A percentile compares a stretch with the other conserved stretches of the same genome.
phyloP scores from a whole-genome alignment of 2,797 vertebrate genomes.

The Chanos chanos region DNA sequence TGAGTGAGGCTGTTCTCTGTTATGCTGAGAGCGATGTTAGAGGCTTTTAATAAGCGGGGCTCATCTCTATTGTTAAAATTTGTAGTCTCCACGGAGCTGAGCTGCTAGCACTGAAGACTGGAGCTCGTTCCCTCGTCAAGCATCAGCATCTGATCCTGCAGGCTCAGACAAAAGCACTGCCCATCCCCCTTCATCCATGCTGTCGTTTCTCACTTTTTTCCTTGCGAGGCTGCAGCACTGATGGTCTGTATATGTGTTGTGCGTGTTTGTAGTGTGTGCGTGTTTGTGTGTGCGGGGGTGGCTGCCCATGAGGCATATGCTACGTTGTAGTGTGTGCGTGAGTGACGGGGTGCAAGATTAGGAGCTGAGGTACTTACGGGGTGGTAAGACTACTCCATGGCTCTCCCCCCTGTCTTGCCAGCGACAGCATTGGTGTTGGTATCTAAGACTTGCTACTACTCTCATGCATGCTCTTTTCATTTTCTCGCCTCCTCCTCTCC shows the following conservation, averaged over 20 bases:
- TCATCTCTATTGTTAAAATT: too few species aligned
- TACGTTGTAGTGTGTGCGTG: background rate
- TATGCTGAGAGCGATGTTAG: too few species aligned
- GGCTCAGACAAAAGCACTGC: conserved; percentile 16
- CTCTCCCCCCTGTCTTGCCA: conserved; percentile 32
- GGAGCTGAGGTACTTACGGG: conserved; percentile 38
- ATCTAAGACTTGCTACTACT: background rate
- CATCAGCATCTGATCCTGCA: background rate
- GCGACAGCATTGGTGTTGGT: conserved; percentile 24
- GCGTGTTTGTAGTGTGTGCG: background rate
- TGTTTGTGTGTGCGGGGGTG: background rate
- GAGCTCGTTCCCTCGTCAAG: too few species aligned
- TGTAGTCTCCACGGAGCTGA: too few species aligned
- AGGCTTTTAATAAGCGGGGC: too few species aligned
- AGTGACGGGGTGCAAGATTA: background rate
- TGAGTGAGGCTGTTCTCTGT: too few species aligned
- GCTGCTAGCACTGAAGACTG: too few species aligned
- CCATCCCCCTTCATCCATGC: conserved; percentile 22
- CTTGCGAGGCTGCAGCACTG: too few species aligned
- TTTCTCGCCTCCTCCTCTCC: conserved; percentile 4
- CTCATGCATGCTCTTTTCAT: background rate
- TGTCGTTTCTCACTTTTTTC: background rate
- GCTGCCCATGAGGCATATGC: too few species aligned
- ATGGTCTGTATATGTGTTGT: background rate
- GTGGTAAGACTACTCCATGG: conserved; percentile 26